Percentiles rank a stretch among this genome's conserved stretches.
Conservation (phyloP, 2,113 vertebrate species). For the Zosterops pallidus region DNA sequence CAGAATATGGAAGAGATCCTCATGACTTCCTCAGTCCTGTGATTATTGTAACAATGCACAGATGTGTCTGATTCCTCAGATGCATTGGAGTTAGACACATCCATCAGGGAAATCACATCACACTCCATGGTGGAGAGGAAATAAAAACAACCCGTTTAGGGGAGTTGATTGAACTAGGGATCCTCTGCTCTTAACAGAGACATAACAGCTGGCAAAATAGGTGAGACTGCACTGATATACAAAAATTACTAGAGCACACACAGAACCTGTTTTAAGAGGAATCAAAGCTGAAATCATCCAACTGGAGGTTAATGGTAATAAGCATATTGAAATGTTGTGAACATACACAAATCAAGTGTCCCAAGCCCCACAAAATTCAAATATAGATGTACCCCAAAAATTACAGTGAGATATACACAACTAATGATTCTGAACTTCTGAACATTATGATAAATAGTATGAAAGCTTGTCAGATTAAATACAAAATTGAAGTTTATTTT, state of each 20-base stretch:
- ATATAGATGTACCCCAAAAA: neutral
- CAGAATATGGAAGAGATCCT: neutral
- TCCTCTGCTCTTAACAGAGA: neutral
- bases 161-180: neutral
- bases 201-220: neutral
- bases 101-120: neutral
- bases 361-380: neutral
- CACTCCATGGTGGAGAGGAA: neutral
- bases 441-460: neutral
- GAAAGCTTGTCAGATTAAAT: neutral
- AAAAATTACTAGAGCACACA: neutral
- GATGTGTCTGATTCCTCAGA: neutral
- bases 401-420: neutral
- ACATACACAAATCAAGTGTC: neutral
- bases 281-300: neutral
- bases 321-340: neutral
- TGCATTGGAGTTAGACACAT: fast-evolving
- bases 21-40: neutral
- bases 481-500: neutral
- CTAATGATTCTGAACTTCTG: neutral
- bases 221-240: neutral
- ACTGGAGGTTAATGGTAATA: neutral
- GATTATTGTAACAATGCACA: neutral
- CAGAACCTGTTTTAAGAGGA: neutral
- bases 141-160: neutral